Conservation (phyloP, 2,888 invertebrate species). For the Agrotis ipsilon region DNA sequence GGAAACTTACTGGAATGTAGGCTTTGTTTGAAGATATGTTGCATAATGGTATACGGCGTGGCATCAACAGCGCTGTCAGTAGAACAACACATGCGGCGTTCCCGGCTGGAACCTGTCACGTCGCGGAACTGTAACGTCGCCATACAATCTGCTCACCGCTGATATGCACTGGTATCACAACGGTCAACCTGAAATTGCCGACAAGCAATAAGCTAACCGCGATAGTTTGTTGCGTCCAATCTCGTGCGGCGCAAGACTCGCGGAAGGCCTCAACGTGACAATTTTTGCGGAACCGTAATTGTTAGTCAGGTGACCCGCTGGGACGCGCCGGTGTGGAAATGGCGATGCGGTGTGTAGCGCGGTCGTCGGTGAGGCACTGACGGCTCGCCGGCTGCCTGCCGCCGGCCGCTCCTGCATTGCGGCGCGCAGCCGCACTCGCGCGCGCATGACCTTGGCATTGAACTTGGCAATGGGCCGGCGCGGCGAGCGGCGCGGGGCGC, state of each 20-base stretch:
- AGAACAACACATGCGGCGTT: slow-evolving; percentile 74
- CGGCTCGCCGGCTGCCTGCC: slow-evolving; percentile 80
- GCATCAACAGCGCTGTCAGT: slow-evolving; percentile 68
- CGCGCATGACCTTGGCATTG: slow-evolving; percentile 95
- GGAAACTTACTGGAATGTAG: slow-evolving; percentile 78
- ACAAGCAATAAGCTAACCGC: slow-evolving; percentile 24
- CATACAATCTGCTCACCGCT: slow-evolving; percentile 65
- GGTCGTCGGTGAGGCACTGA: slow-evolving; percentile 87
- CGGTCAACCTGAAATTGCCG: slow-evolving; percentile 70
- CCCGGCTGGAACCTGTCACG: slow-evolving; percentile 72
- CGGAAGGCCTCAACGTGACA: slow-evolving; percentile 49
- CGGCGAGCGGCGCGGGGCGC: slow-evolving; percentile 70
- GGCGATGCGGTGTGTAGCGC: slow-evolving; percentile 83
- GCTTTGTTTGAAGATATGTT: slow-evolving; percentile 75
- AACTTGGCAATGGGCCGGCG: slow-evolving; percentile 93
- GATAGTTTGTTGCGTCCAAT: slow-evolving; percentile 23
- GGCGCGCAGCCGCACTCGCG: slow-evolving; percentile 92
- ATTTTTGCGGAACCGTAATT: slow-evolving; percentile 69
- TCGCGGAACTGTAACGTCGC: slow-evolving; percentile 65
- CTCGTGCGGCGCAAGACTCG: slow-evolving; percentile 43
- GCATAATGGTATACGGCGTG: slow-evolving; percentile 81
- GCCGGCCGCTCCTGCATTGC: slow-evolving; percentile 92
- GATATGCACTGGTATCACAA: slow-evolving; percentile 66
- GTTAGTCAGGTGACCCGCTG: slow-evolving; percentile 75
- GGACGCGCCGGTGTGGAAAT: slow-evolving; percentile 69